Percentiles rank a stretch among this genome's conserved stretches.
Evolutionary conservation across 37 sponge, comb jelly and placozoan genomes (phyloP).

Genomic region (Lycopodina hypogea): DNA sequence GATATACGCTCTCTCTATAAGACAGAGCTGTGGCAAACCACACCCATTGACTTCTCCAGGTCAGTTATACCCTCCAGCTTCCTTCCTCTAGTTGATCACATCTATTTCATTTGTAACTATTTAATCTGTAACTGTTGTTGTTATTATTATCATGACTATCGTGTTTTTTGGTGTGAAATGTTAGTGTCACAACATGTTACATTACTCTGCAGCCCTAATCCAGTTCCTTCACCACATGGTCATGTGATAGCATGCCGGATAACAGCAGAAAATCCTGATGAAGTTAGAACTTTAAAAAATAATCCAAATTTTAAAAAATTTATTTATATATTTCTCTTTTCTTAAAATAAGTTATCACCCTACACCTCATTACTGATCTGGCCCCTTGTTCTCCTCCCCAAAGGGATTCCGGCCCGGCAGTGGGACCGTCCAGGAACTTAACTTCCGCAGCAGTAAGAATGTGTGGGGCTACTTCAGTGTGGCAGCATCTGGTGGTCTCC

Average conservation of each 20-base stretch:
- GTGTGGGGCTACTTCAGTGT: slow-evolving; percentile 99
- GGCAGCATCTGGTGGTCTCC: slow-evolving; percentile 94
- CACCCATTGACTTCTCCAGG: slow-evolving; percentile 86
- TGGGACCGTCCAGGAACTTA: slow-evolving; percentile 93
- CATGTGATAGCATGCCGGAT: slow-evolving; percentile 97
- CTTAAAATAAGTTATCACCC: neutral
- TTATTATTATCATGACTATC: too few relatives aligned
- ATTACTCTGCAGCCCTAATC: slow-evolving; percentile 45
- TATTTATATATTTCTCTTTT: neutral
- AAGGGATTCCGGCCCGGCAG: slow-evolving; percentile 93
- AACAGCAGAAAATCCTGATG: slow-evolving; percentile 99
- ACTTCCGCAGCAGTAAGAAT: slow-evolving; percentile 91
- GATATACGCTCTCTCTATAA: slow-evolving; percentile 86
- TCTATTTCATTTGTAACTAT: too few relatives aligned
- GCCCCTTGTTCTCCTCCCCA: neutral
- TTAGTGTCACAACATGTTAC: too few relatives aligned
- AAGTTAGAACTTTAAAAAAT: slow-evolving; percentile 30
- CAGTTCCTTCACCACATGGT: slow-evolving; percentile 80
- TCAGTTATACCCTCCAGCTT: slow-evolving; percentile 1
- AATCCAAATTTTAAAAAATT: neutral
- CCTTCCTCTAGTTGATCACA: neutral
- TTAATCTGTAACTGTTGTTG: too few relatives aligned
- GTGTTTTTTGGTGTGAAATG: too few relatives aligned
- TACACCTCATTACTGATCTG: neutral
- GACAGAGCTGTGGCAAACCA: slow-evolving; percentile 59